A percentile compares a stretch with the other conserved stretches of the same genome.
These are phyloP conservation scores for Scalopus aquaticus DNA, from an alignment of 2,113 vertebrate genomes.

Conservation along the genomic window DNA sequence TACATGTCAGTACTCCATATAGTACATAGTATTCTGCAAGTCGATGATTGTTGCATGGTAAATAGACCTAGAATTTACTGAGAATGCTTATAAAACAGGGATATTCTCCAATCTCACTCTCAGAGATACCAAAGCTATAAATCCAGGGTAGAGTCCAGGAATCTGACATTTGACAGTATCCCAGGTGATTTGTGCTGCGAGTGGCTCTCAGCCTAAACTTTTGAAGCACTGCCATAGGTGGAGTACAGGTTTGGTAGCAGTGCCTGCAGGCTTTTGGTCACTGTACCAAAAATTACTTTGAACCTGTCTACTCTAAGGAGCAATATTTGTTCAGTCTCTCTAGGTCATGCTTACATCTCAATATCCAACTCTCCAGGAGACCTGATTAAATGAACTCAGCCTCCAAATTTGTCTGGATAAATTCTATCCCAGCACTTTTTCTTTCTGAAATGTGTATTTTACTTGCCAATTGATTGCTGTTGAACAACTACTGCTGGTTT, in stretches of 20 bases:
- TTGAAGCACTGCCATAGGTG: background rate
- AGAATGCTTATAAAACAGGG: background rate
- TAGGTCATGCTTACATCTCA: background rate
- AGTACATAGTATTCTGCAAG: background rate
- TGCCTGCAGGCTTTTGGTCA: background rate
- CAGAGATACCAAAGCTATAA: background rate
- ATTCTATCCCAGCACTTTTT: background rate
- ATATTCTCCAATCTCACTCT: background rate
- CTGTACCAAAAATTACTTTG: background rate
- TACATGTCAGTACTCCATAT: background rate
- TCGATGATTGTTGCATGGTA: background rate
- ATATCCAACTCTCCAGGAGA: background rate
- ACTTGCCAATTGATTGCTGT: background rate
- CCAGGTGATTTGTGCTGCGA: too few relatives aligned
- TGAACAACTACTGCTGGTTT: constrained; percentile 30
- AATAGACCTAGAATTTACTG: background rate
- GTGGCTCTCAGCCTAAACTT: background rate
- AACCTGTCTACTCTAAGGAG: background rate
- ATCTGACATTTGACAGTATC: background rate
- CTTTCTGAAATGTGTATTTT: background rate
- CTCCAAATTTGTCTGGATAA: background rate
- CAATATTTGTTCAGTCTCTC: background rate
- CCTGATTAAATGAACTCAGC: background rate
- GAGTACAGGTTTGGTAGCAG: too few relatives aligned
- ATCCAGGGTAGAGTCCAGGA: background rate